These are phyloP conservation scores for Sarcophaga caerulescens DNA, from an alignment of 2,888 invertebrate genomes.

Conservation along the genomic window DNA sequence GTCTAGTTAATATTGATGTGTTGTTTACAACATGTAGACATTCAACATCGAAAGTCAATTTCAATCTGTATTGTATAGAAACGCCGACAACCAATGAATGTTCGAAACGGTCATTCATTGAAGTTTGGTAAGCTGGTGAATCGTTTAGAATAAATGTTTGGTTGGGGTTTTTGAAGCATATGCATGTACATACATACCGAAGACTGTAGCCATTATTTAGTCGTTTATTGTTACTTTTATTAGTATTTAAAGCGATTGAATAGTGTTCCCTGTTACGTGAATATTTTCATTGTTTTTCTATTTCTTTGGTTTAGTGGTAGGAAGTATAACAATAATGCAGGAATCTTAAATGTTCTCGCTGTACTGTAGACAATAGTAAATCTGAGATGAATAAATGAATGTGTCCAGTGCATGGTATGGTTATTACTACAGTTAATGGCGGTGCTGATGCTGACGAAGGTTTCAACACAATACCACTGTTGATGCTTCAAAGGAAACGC, in stretches of 20 bases:
- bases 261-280: constrained; percentile 42
- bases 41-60: constrained; percentile 67
- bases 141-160: background rate
- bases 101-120: constrained; percentile 48
- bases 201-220: constrained; percentile 20
- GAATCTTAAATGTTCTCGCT: background rate
- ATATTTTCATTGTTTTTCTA: constrained; percentile 1
- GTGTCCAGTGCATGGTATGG: background rate
- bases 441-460: background rate
- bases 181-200: constrained; percentile 10
- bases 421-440: constrained; percentile 24
- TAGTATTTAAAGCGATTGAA: constrained; percentile 16
- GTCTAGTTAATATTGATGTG: background rate
- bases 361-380: too few relatives aligned
- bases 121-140: background rate
- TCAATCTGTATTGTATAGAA: constrained; percentile 56
- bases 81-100: constrained; percentile 59
- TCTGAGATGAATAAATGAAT: background rate
- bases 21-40: constrained; percentile 49
- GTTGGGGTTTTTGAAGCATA: background rate
- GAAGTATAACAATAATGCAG: background rate
- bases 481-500: constrained; percentile 28
- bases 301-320: background rate
- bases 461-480: constrained; percentile 20
- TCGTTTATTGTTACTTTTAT: constrained; percentile 1